Conservation (phyloP, 2,888 invertebrate genomes). For the Crocallis elinguaria region DNA sequence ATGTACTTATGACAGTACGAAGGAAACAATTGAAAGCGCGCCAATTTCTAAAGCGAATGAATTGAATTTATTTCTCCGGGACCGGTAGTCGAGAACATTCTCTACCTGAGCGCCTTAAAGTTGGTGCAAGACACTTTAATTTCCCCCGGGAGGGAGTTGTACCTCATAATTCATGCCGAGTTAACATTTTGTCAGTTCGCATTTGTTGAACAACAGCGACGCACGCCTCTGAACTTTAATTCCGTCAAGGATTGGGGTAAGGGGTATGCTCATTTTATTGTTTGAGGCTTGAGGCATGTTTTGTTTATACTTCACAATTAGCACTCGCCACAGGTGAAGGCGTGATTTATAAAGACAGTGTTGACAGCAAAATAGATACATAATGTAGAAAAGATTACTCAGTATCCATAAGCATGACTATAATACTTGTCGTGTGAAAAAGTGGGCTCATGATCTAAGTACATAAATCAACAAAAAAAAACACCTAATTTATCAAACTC, state of each 20-base stretch:
- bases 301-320: neutral
- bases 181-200: constrained; percentile 82
- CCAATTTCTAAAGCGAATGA: constrained; percentile 56
- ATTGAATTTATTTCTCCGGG: constrained; percentile 69
- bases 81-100: constrained; percentile 51
- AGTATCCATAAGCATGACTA: too few species aligned
- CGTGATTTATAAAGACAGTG: too few species aligned
- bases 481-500: too few species aligned
- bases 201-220: constrained; percentile 70
- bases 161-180: constrained; percentile 82
- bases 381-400: too few species aligned
- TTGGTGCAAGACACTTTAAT: constrained; percentile 83
- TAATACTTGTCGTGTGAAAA: too few species aligned
- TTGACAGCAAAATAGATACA: too few species aligned
- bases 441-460: too few species aligned
- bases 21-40: constrained; percentile 51
- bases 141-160: constrained; percentile 72
- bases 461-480: too few species aligned
- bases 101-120: constrained; percentile 78
- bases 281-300: constrained; percentile 25
- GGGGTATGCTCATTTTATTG: constrained; percentile 51
- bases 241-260: constrained; percentile 44
- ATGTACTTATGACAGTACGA: constrained; percentile 5
- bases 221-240: constrained; percentile 68
- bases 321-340: too few species aligned